phyloP scores from a whole-genome alignment of 2,797 vertebrate genomes.

The Brotula barbata region DNA sequence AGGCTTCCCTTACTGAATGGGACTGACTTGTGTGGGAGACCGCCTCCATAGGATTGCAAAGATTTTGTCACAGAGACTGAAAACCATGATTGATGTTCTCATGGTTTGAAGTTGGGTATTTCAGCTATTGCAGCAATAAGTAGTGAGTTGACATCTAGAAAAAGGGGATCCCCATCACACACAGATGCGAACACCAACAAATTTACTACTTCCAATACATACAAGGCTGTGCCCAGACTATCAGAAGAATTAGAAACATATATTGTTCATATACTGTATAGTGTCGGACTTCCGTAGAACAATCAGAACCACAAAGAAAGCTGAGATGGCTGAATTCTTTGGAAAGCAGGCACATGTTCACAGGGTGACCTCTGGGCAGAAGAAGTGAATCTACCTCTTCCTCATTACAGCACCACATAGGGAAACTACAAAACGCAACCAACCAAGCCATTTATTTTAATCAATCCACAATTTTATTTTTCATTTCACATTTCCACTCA shows the following conservation, averaged over 20 bases:
- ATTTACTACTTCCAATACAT: not conserved
- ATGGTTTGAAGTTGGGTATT: not conserved
- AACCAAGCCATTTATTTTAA: not conserved
- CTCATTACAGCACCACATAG: no score
- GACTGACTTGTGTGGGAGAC: not conserved
- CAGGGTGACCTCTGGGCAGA: no score
- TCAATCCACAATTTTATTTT: not conserved
- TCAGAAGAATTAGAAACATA: not conserved
- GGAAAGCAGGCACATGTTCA: no score
- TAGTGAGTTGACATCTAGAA: not conserved
- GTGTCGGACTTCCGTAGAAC: no score
- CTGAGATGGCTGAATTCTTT: no score
- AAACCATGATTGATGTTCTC: not conserved
- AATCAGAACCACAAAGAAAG: no score
- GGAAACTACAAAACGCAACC: not conserved
- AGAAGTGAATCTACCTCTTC: no score
- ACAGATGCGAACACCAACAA: not conserved
- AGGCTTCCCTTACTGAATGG: rapidly evolving
- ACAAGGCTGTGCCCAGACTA: not conserved
- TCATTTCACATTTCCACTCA: not conserved
- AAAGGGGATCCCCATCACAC: slow-evolving; percentile 8
- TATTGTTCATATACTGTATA: no score
- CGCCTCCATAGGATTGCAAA: not conserved
- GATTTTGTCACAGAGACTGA: not conserved
- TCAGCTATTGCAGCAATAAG: not conserved